These are phyloP conservation scores for Synanthedon vespiformis DNA, from an alignment of 2,888 invertebrate species.

Conservation along the genomic window DNA sequence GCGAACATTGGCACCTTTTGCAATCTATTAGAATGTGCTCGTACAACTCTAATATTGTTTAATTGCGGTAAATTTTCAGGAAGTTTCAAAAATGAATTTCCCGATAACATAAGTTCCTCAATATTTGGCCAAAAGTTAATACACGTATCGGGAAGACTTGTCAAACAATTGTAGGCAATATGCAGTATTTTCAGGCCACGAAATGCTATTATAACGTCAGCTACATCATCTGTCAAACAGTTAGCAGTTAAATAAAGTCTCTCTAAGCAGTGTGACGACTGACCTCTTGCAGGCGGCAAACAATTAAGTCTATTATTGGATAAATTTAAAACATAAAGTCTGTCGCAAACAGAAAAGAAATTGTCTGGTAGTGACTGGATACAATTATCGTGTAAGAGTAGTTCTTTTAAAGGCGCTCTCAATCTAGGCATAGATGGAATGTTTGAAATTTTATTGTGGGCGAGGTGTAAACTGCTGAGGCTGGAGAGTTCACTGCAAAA, in stretches of 20 bases:
- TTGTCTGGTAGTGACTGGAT: constrained; percentile 80
- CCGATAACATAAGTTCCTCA: constrained; percentile 85
- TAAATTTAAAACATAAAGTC: constrained; percentile 78
- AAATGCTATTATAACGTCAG: constrained; percentile 76
- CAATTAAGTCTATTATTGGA: constrained; percentile 83
- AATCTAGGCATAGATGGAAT: constrained; percentile 78
- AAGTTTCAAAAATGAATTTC: constrained; percentile 80
- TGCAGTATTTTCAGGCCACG: constrained; percentile 77
- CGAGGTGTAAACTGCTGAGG: constrained; percentile 79
- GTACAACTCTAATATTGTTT: constrained; percentile 77
- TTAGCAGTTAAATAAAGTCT: constrained; percentile 82
- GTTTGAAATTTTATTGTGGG: constrained; percentile 80
- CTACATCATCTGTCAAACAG: constrained; percentile 76
- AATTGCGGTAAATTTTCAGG: constrained; percentile 82
- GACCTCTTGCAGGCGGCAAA: constrained; percentile 73
- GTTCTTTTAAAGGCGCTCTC: constrained; percentile 74
- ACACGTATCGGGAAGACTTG: constrained; percentile 79
- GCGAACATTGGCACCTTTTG: constrained; percentile 81
- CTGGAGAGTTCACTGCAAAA: constrained; percentile 80
- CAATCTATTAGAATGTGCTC: constrained; percentile 86
- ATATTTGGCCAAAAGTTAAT: constrained; percentile 81
- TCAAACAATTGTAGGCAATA: constrained; percentile 83
- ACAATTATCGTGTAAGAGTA: constrained; percentile 83
- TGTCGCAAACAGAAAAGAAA: constrained; percentile 77
- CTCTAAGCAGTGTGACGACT: constrained; percentile 73